Percentiles rank a stretch among this genome's conserved stretches.
Evolutionary conservation across 2,113 vertebrate genomes (phyloP).

Genomic region (Grus americana): DNA sequence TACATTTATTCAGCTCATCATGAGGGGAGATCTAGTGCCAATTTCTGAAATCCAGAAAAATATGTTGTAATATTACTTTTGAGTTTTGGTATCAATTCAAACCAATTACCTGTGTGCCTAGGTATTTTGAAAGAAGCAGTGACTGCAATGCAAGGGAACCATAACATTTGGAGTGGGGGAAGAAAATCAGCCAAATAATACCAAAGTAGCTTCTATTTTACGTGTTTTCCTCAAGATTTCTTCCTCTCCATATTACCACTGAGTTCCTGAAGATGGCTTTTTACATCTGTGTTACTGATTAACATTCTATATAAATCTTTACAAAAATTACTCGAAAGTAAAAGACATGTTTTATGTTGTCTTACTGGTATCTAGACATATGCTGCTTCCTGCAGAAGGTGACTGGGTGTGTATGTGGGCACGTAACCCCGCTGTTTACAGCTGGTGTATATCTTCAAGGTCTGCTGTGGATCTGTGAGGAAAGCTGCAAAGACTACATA

Average conservation of each 20-base stretch:
- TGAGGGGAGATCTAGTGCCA: slow-evolving; percentile 12
- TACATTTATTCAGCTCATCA: slow-evolving; percentile 58
- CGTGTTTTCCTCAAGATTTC: background rate
- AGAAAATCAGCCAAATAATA: background rate
- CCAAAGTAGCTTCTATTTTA: background rate
- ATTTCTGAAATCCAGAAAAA: slow-evolving; percentile 61
- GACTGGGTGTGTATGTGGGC: no score
- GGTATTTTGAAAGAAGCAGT: background rate
- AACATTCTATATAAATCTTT: background rate
- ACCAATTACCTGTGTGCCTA: slow-evolving; percentile 17
- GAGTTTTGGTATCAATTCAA: slow-evolving; percentile 24
- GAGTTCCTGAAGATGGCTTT: background rate
- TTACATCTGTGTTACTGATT: background rate
- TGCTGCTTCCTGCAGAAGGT: background rate
- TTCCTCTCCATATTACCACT: background rate
- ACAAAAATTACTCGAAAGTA: background rate
- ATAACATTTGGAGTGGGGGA: fast-evolving
- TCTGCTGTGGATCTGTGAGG: background rate
- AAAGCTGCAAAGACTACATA: background rate
- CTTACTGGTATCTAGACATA: background rate
- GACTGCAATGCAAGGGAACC: background rate
- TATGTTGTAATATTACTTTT: slow-evolving; percentile 49
- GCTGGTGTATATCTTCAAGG: background rate
- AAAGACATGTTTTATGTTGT: background rate
- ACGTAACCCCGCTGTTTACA: background rate